Conservation (phyloP, 2,888 invertebrate genomes). For the Agrotis segetum region DNA sequence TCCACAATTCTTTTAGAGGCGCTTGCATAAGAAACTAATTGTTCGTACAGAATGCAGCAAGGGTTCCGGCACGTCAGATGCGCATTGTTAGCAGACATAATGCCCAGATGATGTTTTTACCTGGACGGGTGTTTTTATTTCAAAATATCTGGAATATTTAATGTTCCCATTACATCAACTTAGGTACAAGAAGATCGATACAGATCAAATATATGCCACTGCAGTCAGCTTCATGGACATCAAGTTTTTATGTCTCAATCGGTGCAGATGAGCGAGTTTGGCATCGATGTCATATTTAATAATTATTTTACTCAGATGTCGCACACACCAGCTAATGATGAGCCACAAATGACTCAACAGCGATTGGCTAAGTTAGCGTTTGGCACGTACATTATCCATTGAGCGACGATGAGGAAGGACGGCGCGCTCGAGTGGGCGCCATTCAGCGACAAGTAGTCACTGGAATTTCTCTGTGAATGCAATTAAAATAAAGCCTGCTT, state of each 20-base stretch:
- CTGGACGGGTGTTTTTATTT: slow-evolving; percentile 66
- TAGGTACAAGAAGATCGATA: slow-evolving; percentile 55
- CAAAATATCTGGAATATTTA: slow-evolving; percentile 62
- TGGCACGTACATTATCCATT: slow-evolving; percentile 85
- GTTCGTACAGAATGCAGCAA: slow-evolving; percentile 74
- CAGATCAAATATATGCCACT: slow-evolving; percentile 36
- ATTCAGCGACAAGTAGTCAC: slow-evolving; percentile 69
- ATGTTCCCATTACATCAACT: slow-evolving; percentile 56
- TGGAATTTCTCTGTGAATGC: slow-evolving; percentile 71
- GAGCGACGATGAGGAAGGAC: slow-evolving; percentile 76
- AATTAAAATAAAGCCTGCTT: slow-evolving; percentile 74
- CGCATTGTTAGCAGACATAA: slow-evolving; percentile 76
- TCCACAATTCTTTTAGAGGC: slow-evolving; percentile 50
- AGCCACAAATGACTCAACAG: slow-evolving; percentile 73
- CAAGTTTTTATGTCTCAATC: slow-evolving; percentile 21
- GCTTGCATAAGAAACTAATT: slow-evolving; percentile 76
- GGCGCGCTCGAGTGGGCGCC: slow-evolving; percentile 59
- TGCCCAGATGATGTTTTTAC: slow-evolving; percentile 72
- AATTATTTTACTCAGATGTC: slow-evolving; percentile 37
- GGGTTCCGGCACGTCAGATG: slow-evolving; percentile 71
- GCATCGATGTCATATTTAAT: slow-evolving; percentile 29
- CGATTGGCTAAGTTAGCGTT: slow-evolving; percentile 87
- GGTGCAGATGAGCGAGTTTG: slow-evolving; percentile 20
- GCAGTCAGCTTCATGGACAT: slow-evolving; percentile 12
- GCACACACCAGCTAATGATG: slow-evolving; percentile 71